Base-by-base conservation (phyloP, 2,888 invertebrate genomes). In the Cosmia trapezina region DNA sequence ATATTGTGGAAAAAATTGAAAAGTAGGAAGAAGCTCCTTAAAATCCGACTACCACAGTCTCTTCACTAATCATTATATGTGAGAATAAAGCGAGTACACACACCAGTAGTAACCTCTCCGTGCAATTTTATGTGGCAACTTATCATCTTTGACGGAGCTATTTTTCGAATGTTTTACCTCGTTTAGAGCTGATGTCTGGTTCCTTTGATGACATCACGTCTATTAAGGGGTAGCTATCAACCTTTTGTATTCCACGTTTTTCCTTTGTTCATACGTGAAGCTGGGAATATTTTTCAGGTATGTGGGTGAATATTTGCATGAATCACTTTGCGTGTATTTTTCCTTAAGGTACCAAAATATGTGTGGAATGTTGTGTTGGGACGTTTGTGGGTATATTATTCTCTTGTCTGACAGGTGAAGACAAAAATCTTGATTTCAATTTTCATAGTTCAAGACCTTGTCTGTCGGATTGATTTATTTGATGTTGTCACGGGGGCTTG, bases 81-180 rank as follows among this genome's bases (percentile, higher is more conserved):
- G 81, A 80, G 45, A 71, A 74, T 60, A 62, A 69, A 76, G 68
- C 64, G 86, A 82, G 68, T 72, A 72, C 65, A 54, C 41, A 67
- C 54, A 67, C 73, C 63, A 66, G 0, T 56, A 60, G 83, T 86
- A 28, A 85, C 43, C 12, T 9, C 57, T 53, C 28, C 64, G 59
- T 69, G 79, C 87, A 87, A 88, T 89, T 90, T 92, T 90, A 92
- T 88, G 90, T 88, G 86, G 86, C 83, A 87, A 92, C 91, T 91
- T 89, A 91, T 93, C 92, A 93, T 93, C 88, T 92, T 90, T 85
- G 91, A 86, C 83, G 83, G 80, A 88, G 91, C 89, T 89, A 93
- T 93, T 92, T 91, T 90, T 91, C 90, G 89, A 90, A 92, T 91
- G 89, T 91, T 90, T 91, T 89, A 90, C 90, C 87, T 93, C 92